Conservation (phyloP, 2,888 invertebrate genomes). For the Leucozona laternaria region DNA sequence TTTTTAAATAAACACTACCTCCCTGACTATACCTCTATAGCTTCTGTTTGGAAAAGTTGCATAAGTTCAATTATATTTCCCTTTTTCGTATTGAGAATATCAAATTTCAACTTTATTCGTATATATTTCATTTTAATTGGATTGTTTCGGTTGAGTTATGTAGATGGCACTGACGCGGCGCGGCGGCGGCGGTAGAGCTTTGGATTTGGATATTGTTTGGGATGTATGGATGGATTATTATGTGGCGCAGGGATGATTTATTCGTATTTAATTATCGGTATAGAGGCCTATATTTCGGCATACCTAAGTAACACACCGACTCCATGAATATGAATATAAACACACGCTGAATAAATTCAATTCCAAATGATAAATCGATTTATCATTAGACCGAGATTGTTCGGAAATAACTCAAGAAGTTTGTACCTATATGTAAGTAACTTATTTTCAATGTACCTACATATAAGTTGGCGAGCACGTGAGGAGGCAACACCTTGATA, state of each 20-base stretch:
- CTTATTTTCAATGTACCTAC: background rate
- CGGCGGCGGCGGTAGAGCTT: constrained; percentile 35
- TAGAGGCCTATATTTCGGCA: background rate
- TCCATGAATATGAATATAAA: constrained; percentile 11
- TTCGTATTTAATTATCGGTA: constrained; percentile 38
- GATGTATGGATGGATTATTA: constrained; percentile 37
- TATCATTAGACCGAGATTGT: constrained; percentile 41
- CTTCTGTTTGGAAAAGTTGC: constrained; percentile 31
- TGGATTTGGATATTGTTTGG: constrained; percentile 42
- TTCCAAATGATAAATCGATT: constrained; percentile 36
- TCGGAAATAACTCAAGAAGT: background rate
- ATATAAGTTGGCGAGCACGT: no score
- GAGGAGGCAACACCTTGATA: background rate
- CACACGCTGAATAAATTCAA: constrained; percentile 9
- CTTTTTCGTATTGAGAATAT: constrained; percentile 43
- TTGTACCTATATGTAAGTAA: constrained; percentile 25
- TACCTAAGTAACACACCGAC: background rate
- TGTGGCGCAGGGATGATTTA: constrained; percentile 43
- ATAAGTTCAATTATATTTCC: constrained; percentile 53
- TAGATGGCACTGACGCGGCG: constrained; percentile 20
- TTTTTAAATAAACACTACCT: background rate
- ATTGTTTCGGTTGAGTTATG: constrained; percentile 49
- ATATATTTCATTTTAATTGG: constrained; percentile 48
- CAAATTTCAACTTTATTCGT: constrained; percentile 62
- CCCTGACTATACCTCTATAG: background rate